A percentile compares a stretch with the other conserved stretches of the same genome.
These are phyloP conservation scores for Himalopsyche anomala DNA, from an alignment of 2,888 invertebrate species.

Conservation along the genomic window DNA sequence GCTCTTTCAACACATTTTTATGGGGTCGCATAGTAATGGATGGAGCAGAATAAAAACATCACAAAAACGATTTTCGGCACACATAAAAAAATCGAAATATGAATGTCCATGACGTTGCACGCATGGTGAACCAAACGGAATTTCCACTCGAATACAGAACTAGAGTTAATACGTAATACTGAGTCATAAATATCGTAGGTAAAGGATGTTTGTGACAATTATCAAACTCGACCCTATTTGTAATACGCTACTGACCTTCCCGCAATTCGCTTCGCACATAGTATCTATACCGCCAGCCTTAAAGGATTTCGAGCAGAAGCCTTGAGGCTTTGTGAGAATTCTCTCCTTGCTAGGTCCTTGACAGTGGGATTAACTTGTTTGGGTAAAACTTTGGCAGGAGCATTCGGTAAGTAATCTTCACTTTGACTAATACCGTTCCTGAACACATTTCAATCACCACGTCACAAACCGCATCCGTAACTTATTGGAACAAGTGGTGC, in stretches of 20 bases:
- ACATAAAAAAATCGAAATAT: too few relatives aligned
- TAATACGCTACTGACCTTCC: not conserved
- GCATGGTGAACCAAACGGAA: too few relatives aligned
- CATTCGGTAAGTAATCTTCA: not conserved
- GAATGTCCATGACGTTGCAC: too few relatives aligned
- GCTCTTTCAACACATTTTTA: too few relatives aligned
- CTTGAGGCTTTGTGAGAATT: constrained; percentile 12
- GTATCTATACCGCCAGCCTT: constrained; percentile 1
- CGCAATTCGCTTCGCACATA: constrained; percentile 17
- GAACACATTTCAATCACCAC: constrained; percentile 9
- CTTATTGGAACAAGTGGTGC: not conserved
- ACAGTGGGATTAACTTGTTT: not conserved
- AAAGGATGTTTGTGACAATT: too few relatives aligned
- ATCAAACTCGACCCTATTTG: not conserved
- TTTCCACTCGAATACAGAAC: too few relatives aligned
- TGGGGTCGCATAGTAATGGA: too few relatives aligned
- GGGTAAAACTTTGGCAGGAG: not conserved
- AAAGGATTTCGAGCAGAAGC: not conserved
- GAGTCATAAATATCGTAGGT: too few relatives aligned
- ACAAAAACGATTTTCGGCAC: too few relatives aligned
- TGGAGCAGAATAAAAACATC: too few relatives aligned
- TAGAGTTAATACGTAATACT: too few relatives aligned
- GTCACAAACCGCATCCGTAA: not conserved
- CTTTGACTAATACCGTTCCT: constrained; percentile 10
- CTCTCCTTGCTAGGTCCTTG: not conserved